Evolutionary conservation across 2,797 vertebrate species (phyloP).

Genomic region (Sebastes dallii): DNA sequence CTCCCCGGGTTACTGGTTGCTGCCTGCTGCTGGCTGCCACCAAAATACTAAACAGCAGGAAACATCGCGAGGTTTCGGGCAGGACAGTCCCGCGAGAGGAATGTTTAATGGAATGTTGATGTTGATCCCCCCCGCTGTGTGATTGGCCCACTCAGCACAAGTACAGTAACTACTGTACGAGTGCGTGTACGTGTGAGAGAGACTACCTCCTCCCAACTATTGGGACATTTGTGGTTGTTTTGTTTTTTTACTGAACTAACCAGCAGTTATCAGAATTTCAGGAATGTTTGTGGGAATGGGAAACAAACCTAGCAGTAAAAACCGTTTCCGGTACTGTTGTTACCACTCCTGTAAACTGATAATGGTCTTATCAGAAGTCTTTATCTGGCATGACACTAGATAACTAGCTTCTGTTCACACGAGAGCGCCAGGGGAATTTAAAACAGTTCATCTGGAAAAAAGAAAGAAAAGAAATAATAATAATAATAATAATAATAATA

Average conservation of each 20-base stretch:
- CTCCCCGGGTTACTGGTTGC: slow-evolving; percentile 34
- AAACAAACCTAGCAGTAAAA: not conserved
- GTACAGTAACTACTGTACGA: slow-evolving; percentile 20
- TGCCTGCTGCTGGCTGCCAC: slow-evolving; percentile 36
- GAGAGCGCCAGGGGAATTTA: not conserved
- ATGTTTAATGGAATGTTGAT: slow-evolving; percentile 39
- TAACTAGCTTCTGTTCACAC: no score
- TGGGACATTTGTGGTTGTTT: not conserved
- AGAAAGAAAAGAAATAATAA: not conserved
- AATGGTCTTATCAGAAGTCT: not conserved
- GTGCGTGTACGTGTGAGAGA: not conserved
- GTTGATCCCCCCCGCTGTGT: not conserved
- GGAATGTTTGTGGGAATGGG: no score
- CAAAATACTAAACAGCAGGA: slow-evolving; percentile 56
- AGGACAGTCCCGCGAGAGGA: slow-evolving; percentile 75
- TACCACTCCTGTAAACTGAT: not conserved
- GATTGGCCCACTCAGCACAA: slow-evolving; percentile 35
- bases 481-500: no score
- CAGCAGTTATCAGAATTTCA: no score
- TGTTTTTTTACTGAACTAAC: not conserved
- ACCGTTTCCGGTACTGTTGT: not conserved
- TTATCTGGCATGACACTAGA: not conserved
- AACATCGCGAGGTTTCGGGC: slow-evolving; percentile 77
- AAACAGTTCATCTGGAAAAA: not conserved
- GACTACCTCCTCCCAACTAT: not conserved